Base-by-base conservation (phyloP, 2,888 invertebrate genomes). In the Saturnia pavonia region DNA sequence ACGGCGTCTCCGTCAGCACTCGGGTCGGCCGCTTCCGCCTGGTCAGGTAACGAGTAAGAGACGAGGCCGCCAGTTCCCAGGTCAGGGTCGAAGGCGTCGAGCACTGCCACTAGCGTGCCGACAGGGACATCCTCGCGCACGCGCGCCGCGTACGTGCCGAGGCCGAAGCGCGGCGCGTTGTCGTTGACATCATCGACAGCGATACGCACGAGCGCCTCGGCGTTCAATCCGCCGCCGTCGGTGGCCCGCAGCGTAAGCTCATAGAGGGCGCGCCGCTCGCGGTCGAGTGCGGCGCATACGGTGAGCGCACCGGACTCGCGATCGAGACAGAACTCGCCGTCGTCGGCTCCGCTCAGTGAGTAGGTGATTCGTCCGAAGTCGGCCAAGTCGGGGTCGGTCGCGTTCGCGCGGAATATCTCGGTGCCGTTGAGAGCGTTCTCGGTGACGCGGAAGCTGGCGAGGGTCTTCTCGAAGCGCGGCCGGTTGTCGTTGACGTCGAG, bases 401-500 rank as follows among this genome's bases (percentile, higher is more conserved):
- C 97, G 83, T 97, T 96, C 11, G 98, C 96, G 74, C 95, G 95
- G 86, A 97, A 97, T 73, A 99, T 97, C 34, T 96, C 96, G 0
- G 98, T 98, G 0, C 98, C 98, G 80, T 98, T 97, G 42, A 96
- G 92, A 0, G 97, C 97, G 80, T 97, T 97, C 88, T 99, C 99
- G 0, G 97, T 96, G 0, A 99, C 96, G 69, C 96, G 95, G 81
- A 98, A 97, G 83, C 97, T 97, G 0, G 98, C 97, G 57, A 97
- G 90, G 0, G 96, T 92, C 83, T 97, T 97, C 79, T 96, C 96
- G 85, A 99, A 98, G 76, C 96, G 96, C 0, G 99, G 99, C 3
- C 96, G 95, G 88, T 99, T 98, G 88, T 99, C 99, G 88, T 99
- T 98, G 2, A 97, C 96, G 87, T 99, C 98, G 22, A 97, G 91